These are phyloP conservation scores for Sus cebifrons DNA, from an alignment of 2,797 vertebrate genomes.

Conservation along the genomic window DNA sequence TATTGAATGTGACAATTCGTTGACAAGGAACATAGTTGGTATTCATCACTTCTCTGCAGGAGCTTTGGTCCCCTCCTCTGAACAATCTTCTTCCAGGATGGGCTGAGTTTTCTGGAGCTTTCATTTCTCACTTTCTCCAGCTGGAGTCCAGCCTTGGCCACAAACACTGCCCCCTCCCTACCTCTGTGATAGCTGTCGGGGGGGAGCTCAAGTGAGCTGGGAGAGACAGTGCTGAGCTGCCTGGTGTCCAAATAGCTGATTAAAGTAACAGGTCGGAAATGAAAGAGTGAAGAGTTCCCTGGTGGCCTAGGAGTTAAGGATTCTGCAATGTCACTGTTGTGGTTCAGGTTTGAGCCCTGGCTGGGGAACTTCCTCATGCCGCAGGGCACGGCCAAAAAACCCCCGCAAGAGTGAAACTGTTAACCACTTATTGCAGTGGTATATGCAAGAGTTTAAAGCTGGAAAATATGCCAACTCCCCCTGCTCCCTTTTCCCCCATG, in stretches of 20 bases:
- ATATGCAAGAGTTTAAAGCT: background rate
- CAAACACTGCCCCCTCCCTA: background rate
- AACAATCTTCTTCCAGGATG: background rate
- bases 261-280: background rate
- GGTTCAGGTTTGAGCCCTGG: too few species aligned
- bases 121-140: conserved; percentile 19
- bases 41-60: background rate
- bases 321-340: too few species aligned
- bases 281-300: background rate
- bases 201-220: background rate
- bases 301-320: too few species aligned
- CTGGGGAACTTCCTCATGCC: too few species aligned
- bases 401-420: background rate
- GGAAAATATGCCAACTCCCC: background rate
- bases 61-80: conserved; percentile 2
- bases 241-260: background rate
- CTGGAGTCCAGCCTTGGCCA: background rate
- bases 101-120: background rate
- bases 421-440: background rate
- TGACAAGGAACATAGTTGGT: background rate
- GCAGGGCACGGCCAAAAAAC: too few species aligned
- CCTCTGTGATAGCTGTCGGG: background rate
- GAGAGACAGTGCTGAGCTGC: background rate
- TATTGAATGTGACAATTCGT: background rate
- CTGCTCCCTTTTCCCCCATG: background rate